Conservation (phyloP, 1,140 invertebrate species). For the Heliothis virescens region DNA sequence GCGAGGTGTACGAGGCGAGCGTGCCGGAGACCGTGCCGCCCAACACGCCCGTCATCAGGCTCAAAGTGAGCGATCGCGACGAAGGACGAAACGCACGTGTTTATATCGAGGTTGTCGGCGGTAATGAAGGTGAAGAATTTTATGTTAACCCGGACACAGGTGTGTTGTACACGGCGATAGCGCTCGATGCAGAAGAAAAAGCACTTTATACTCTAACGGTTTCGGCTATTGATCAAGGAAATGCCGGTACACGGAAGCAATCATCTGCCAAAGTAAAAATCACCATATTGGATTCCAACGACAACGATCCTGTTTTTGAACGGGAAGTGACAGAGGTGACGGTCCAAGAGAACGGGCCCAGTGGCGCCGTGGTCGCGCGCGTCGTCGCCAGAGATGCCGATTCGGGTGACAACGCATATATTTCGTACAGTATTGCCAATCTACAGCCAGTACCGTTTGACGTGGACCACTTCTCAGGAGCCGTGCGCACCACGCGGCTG, state of each 20-base stretch:
- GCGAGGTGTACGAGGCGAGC: conserved; percentile 95
- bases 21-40: conserved; percentile 95
- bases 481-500: conserved; percentile 92
- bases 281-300: conserved; percentile 95
- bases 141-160: conserved; percentile 95
- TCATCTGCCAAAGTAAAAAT: conserved; percentile 96
- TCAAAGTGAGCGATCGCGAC: conserved; percentile 95
- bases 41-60: conserved; percentile 94
- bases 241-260: conserved; percentile 93
- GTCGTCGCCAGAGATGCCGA: conserved; percentile 95
- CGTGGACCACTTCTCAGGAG: conserved; percentile 97
- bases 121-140: conserved; percentile 96
- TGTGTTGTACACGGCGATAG: conserved; percentile 94
- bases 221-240: conserved; percentile 95
- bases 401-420: conserved; percentile 97
- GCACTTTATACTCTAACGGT: conserved; percentile 96
- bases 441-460: conserved; percentile 96
- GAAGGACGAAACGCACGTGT: conserved; percentile 94
- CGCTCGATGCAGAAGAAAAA: conserved; percentile 95
- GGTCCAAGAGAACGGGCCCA: conserved; percentile 95
- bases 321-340: conserved; percentile 88
- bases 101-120: conserved; percentile 95
- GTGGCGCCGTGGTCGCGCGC: conserved; percentile 93
- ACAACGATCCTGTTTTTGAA: conserved; percentile 96
- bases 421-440: conserved; percentile 97